Percentiles rank a stretch among this genome's conserved stretches.
phyloP scores from a whole-genome alignment of 2,888 invertebrate genomes.

The Camptogramma bilineatum region DNA sequence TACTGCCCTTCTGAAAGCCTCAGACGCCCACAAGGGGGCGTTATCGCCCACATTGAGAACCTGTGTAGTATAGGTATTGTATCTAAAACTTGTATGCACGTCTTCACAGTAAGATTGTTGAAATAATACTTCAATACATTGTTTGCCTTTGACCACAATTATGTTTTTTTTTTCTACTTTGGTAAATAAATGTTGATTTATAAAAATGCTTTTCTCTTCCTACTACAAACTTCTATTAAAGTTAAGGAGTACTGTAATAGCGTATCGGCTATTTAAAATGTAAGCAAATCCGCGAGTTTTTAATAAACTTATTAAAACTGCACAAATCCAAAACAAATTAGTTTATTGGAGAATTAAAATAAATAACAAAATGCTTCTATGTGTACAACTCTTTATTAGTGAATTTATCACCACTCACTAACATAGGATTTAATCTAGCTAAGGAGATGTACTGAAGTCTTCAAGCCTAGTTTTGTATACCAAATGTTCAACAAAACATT shows the following conservation, averaged over 20 bases:
- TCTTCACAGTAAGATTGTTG: background rate
- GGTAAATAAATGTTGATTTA: conserved; percentile 53
- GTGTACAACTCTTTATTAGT: conserved; percentile 38
- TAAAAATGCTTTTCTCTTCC: conserved; percentile 25
- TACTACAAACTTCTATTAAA: background rate
- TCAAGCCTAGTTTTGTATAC: background rate
- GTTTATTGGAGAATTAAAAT: conserved; percentile 24
- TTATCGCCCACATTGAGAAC: too few species aligned
- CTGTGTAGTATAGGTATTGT: too few species aligned
- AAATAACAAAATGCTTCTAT: conserved; percentile 21
- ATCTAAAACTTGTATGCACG: too few species aligned
- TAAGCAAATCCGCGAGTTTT: too few species aligned
- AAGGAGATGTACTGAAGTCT: conserved; percentile 4
- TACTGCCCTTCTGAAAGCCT: too few species aligned
- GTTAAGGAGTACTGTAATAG: background rate
- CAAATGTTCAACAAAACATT: conserved; percentile 2
- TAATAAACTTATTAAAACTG: conserved; percentile 8
- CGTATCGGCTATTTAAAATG: background rate
- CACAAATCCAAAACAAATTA: conserved; percentile 7
- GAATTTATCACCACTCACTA: conserved; percentile 26
- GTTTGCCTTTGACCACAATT: conserved; percentile 29
- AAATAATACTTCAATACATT: background rate
- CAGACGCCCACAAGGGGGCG: too few species aligned
- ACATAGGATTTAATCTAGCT: conserved; percentile 15
- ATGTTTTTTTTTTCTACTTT: conserved; percentile 52